phyloP scores from a whole-genome alignment of 2,888 invertebrate genomes.

The Nemurella pictetii region DNA sequence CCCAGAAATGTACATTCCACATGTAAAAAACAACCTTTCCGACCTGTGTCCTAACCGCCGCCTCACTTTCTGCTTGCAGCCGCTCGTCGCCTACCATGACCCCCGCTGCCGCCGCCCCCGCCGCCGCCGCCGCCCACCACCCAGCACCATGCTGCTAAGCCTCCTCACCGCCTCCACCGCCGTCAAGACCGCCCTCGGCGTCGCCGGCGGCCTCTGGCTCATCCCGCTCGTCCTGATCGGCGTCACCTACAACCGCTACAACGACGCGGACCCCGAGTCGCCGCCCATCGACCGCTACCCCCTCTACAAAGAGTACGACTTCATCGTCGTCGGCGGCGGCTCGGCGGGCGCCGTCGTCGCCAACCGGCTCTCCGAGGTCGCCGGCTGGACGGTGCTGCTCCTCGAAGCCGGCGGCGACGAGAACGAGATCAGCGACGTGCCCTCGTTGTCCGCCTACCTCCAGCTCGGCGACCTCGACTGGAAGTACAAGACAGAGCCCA shows the following conservation, averaged over 20 bases:
- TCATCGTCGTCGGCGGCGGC: constrained; percentile 82
- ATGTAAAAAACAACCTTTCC: too few relatives aligned
- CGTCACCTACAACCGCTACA: constrained; percentile 78
- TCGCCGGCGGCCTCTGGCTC: constrained; percentile 65
- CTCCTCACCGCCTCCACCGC: constrained; percentile 43
- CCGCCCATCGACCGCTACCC: constrained; percentile 70
- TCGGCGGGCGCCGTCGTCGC: constrained; percentile 90
- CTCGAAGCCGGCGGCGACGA: constrained; percentile 87
- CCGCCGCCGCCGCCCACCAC: constrained; percentile 6
- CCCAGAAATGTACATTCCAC: too few relatives aligned
- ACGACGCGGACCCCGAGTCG: constrained; percentile 78
- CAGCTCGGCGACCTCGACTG: constrained; percentile 86
- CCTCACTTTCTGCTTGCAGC: not conserved
- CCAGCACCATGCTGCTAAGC: constrained; percentile 38
- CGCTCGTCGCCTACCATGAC: not conserved
- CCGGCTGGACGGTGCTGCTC: constrained; percentile 60
- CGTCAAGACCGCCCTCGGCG: constrained; percentile 41
- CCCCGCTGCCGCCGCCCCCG: not conserved
- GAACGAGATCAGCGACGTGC: constrained; percentile 85
- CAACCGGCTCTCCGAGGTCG: constrained; percentile 71
- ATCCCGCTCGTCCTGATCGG: constrained; percentile 82
- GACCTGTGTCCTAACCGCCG: too few relatives aligned
- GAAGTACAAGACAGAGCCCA: constrained; percentile 87
- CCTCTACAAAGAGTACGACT: constrained; percentile 76
- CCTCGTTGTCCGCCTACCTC: constrained; percentile 82